phyloP scores from a whole-genome alignment of 2,797 vertebrate genomes.

The Coreius guichenoti region DNA sequence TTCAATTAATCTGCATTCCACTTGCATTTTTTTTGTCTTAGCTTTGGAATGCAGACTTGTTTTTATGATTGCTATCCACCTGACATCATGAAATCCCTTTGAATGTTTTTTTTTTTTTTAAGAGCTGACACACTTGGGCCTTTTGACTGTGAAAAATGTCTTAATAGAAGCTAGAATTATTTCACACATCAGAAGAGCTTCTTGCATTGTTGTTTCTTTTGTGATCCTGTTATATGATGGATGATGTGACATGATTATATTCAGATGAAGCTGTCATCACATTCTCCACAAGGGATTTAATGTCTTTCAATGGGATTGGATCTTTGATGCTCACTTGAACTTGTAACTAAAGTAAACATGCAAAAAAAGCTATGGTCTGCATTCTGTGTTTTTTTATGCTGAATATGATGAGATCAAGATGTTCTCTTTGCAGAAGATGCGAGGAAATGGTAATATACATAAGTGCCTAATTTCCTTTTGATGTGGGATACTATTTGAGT shows the following conservation, averaged over 20 bases:
- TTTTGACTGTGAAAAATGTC: constrained; percentile 7
- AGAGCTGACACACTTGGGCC: background rate
- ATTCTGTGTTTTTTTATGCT: background rate
- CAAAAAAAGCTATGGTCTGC: background rate
- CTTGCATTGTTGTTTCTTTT: constrained; percentile 3
- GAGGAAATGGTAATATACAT: constrained; percentile 2
- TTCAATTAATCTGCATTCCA: background rate
- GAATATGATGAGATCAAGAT: constrained; percentile 22
- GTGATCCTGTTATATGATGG: constrained; percentile 8
- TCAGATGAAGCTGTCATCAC: constrained; percentile 28
- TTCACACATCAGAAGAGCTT: constrained; percentile 20
- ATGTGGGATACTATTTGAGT: background rate
- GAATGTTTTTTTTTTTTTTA: background rate
- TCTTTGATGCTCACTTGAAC: constrained; percentile 19
- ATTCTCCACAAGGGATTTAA: constrained; percentile 13
- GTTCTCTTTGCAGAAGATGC: background rate
- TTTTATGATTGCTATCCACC: background rate
- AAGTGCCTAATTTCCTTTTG: constrained; percentile 22
- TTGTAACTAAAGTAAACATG: constrained; percentile 3
- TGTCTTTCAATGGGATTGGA: background rate
- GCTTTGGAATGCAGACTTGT: background rate
- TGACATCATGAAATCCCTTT: constrained; percentile 4
- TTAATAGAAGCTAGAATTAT: background rate
- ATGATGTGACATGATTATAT: background rate
- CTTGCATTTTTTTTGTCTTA: background rate